phyloP scores from a whole-genome alignment of 1,140 invertebrate species.

The Zaprionus africanus region DNA sequence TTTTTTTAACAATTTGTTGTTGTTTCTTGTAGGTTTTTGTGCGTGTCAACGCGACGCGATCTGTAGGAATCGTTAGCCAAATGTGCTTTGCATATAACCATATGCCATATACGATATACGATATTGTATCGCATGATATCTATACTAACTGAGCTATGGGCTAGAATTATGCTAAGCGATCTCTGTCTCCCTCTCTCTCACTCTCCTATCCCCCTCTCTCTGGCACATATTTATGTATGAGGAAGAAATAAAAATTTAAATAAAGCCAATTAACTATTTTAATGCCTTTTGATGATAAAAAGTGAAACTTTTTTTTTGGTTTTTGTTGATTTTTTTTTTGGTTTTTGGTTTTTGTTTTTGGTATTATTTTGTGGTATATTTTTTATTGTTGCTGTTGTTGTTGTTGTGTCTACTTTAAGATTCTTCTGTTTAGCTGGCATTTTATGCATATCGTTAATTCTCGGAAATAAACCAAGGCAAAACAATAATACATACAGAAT shows the following conservation, averaged over 20 bases:
- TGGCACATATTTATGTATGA: constrained; percentile 83
- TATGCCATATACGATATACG: constrained; percentile 27
- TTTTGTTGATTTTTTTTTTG: constrained; percentile 15
- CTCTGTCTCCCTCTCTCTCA: neutral
- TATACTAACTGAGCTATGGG: constrained; percentile 55
- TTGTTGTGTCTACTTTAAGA: constrained; percentile 29
- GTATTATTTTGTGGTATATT: constrained; percentile 19
- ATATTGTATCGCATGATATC: constrained; percentile 23
- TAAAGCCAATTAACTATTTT: constrained; percentile 84
- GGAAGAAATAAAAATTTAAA: constrained; percentile 83
- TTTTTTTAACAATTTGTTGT: neutral
- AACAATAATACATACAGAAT: constrained; percentile 55
- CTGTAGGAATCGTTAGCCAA: constrained; percentile 38
- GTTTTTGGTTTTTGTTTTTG: constrained; percentile 11
- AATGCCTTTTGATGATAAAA: constrained; percentile 82
- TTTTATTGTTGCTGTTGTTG: neutral
- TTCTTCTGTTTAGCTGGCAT: constrained; percentile 48
- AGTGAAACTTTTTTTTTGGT: constrained; percentile 80
- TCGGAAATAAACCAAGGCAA: constrained; percentile 81
- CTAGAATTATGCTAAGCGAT: constrained; percentile 77
- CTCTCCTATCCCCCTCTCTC: constrained; percentile 22
- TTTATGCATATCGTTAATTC: constrained; percentile 83
- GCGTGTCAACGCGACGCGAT: constrained; percentile 19
- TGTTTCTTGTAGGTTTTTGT: constrained; percentile 24
- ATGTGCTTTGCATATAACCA: constrained; percentile 31